Evolutionary conservation across 2,113 vertebrate genomes (phyloP).

Genomic region (Xiphias gladius): DNA sequence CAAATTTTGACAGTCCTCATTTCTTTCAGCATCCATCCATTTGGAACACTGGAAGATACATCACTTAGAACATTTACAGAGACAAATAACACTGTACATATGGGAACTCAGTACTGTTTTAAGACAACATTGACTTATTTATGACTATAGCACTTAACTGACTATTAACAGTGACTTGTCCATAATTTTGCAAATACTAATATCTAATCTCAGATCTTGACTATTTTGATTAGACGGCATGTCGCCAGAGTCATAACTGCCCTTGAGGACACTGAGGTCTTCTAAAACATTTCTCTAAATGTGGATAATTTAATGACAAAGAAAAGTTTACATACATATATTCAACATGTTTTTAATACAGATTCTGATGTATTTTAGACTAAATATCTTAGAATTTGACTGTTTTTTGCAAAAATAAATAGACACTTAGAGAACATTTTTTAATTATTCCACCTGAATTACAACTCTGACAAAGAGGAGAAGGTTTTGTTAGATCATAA

Average conservation of each 20-base stretch:
- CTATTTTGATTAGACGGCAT: no score
- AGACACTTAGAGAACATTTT: no score
- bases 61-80: background rate
- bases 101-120: background rate
- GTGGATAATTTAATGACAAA: background rate
- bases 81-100: background rate
- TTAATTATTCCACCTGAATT: no score
- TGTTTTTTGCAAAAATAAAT: background rate
- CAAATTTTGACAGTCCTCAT: background rate
- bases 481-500: no score
- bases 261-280: background rate
- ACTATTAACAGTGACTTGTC: background rate
- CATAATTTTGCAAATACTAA: no score
- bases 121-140: background rate
- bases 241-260: no score
- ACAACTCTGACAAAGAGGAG: no score
- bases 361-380: background rate
- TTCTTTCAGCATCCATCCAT: background rate
- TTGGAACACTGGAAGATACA: no score
- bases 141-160: background rate
- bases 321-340: background rate
- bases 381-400: background rate
- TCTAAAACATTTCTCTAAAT: background rate
- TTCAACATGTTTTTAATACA: background rate
- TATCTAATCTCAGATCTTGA: no score